Evolutionary conservation across 2,113 vertebrate genomes (phyloP).

Genomic region (Ondatra zibethicus): DNA sequence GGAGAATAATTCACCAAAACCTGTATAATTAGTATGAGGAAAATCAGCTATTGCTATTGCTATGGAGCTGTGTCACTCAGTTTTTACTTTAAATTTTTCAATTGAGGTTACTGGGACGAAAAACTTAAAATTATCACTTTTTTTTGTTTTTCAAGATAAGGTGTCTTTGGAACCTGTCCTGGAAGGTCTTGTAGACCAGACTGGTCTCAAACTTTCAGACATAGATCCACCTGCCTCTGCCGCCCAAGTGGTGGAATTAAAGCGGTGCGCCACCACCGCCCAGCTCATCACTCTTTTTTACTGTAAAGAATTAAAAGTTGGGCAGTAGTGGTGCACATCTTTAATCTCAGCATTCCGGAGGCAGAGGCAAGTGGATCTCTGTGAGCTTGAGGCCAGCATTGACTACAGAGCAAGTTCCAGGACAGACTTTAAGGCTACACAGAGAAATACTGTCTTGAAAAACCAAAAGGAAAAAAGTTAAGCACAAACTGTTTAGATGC

Average conservation of each 20-base stretch:
- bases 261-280: no score
- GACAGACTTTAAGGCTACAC: background rate
- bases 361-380: background rate
- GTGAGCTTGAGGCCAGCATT: background rate
- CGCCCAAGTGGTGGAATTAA: no score
- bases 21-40: background rate
- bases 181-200: no score
- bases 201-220: no score
- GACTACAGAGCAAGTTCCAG: background rate
- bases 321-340: background rate
- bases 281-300: background rate
- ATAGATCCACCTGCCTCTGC: no score
- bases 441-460: background rate
- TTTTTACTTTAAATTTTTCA: background rate
- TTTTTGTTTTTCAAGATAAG: background rate
- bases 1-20: background rate
- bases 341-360: background rate
- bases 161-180: no score
- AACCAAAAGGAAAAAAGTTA: background rate
- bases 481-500: background rate
- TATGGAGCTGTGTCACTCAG: background rate
- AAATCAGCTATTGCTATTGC: background rate
- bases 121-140: background rate
- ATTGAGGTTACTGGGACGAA: background rate
- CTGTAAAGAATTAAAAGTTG: background rate